These are phyloP conservation scores for Cataglyphis hispanica DNA, from an alignment of 1,140 invertebrate genomes.

Conservation along the genomic window DNA sequence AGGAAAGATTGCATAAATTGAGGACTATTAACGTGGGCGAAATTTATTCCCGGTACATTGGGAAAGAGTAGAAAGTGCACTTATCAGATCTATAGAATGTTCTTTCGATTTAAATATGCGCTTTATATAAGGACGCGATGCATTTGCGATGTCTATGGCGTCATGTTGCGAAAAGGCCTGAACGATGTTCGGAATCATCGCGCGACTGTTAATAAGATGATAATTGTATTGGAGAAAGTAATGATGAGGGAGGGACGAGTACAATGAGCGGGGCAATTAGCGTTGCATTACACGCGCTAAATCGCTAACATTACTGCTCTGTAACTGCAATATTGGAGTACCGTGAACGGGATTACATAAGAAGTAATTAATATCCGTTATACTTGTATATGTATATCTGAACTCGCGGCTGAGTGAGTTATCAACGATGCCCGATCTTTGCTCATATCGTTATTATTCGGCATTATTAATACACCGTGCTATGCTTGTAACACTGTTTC, in stretches of 20 bases:
- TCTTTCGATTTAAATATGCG: background rate
- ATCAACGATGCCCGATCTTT: slow-evolving; percentile 23
- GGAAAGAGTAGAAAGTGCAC: slow-evolving; percentile 47
- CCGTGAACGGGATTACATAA: slow-evolving; percentile 58
- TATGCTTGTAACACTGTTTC: background rate
- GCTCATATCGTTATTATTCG: slow-evolving; percentile 27
- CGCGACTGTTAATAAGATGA: slow-evolving; percentile 40
- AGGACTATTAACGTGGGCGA: slow-evolving; percentile 40
- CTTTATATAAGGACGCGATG: background rate
- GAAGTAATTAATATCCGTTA: slow-evolving; percentile 59
- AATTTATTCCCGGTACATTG: slow-evolving; percentile 44
- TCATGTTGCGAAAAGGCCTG: background rate
- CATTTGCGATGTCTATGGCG: background rate
- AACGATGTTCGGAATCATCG: background rate
- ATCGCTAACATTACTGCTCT: slow-evolving; percentile 7
- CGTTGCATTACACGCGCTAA: slow-evolving; percentile 51
- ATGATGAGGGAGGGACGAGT: background rate
- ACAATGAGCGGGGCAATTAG: slow-evolving; percentile 43
- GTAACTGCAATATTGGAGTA: slow-evolving; percentile 63
- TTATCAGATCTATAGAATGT: slow-evolving; percentile 29
- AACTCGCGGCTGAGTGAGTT: background rate
- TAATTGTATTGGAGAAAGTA: slow-evolving; percentile 50
- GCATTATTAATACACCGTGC: background rate
- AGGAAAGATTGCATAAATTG: slow-evolving; percentile 33
- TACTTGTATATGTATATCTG: background rate